Percentiles rank a stretch among this genome's conserved stretches.
phyloP scores from a whole-genome alignment of 2,888 invertebrate genomes.

The Stegana nigrithorax region DNA sequence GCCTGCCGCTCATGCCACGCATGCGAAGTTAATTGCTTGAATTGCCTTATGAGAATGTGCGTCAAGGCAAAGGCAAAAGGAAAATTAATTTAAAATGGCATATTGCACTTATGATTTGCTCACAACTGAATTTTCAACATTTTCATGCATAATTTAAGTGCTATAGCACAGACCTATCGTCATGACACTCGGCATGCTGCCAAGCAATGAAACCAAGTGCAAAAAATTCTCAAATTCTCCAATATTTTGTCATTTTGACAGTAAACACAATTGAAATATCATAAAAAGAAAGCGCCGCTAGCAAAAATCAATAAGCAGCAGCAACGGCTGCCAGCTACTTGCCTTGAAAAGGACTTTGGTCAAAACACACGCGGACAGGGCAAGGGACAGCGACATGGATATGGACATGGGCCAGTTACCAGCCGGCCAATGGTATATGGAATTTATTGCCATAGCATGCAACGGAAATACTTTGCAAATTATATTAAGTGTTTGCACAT shows the following conservation, averaged over 20 bases:
- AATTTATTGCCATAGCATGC: constrained; percentile 11
- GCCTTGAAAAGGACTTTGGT: neutral
- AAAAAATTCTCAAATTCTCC: too few relatives aligned
- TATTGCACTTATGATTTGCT: too few relatives aligned
- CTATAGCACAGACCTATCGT: too few relatives aligned
- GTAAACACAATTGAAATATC: constrained; percentile 2
- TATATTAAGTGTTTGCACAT: constrained; percentile 41
- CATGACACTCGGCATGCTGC: too few relatives aligned
- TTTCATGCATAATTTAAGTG: too few relatives aligned
- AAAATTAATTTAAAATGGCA: constrained; percentile 40
- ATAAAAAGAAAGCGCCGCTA: neutral
- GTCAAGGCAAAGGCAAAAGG: neutral
- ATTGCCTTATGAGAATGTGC: neutral
- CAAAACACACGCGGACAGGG: too few relatives aligned
- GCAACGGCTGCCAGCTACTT: neutral
- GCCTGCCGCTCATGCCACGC: too few relatives aligned
- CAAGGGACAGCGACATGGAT: too few relatives aligned
- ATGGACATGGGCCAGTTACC: too few relatives aligned
- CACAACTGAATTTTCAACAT: too few relatives aligned
- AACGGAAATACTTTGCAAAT: constrained; percentile 26
- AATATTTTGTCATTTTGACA: constrained; percentile 34
- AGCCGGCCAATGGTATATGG: too few relatives aligned
- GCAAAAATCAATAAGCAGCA: neutral
- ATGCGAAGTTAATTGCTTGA: neutral
- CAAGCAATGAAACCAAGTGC: constrained; percentile 57